Base-by-base conservation (phyloP, 2,888 invertebrate genomes). In the Melieria crassipennis region DNA sequence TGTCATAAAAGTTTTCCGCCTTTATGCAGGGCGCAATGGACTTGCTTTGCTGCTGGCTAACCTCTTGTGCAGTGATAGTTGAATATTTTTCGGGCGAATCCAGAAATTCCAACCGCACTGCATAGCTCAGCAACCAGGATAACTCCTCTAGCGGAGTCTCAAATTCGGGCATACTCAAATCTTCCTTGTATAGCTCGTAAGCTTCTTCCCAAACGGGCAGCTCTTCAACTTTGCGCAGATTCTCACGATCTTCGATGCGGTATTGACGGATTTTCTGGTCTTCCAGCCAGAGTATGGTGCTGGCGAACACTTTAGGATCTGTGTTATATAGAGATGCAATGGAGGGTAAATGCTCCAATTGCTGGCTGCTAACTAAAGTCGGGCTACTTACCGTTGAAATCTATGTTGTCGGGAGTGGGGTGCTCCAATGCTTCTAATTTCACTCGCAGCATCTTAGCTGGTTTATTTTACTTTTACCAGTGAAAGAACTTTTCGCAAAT, bases 181-280 rank as follows among this genome's bases (percentile, higher is more conserved):
- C 94, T 62, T 85, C 88, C 79, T 94, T 91, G 84, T 96, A 98
- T 78, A 91, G 89, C 46, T 89, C 86, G 82, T 93, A 96, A 0
- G 90, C 89, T 73, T 89, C 88, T 55, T 89, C 88, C 97, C 98
- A 98, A 65, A 89, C 86, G 4, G 87, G 79, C 10, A 91, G 89
- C 50, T 89, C 88, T 4, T 89, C 88, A 3, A 92, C 89, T 77
- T 93, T 90, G 58, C 94, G 89, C n/a, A 98, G 85, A 0, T 88
- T 89, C 76, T 90, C 91, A 10, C 96, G 89, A 75, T 95, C 94
- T 82, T 96, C 94, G 70, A 95, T 93, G 82, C 92, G 92, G 78
- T 95, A 96, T 77, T 93, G 92, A 10, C 97, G 91, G 77, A 98
- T 96, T 87, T 95, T 96, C 85, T 96, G 96, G 83, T 96, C 95